Conservation (phyloP, 2,888 invertebrate genomes). For the Chalcis sispes region DNA sequence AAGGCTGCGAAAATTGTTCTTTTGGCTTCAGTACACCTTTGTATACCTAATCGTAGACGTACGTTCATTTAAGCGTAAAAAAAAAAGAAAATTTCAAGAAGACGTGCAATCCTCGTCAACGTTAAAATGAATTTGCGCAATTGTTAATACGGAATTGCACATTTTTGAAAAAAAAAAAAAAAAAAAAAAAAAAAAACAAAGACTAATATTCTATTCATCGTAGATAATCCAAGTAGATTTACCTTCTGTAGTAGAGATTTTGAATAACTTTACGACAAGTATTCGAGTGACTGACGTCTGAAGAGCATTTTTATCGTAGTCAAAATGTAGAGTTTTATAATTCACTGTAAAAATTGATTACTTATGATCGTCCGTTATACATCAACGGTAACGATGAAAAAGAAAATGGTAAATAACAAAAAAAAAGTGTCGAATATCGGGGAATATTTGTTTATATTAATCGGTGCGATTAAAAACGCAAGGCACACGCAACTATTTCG, state of each 20-base stretch:
- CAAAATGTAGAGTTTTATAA: slow-evolving; percentile 47
- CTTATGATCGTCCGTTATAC: slow-evolving; percentile 14
- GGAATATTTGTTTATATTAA: slow-evolving; percentile 40
- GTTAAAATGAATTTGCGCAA: slow-evolving; percentile 23
- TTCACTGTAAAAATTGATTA: slow-evolving; percentile 50
- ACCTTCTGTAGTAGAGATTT: slow-evolving; percentile 13
- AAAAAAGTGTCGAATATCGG: slow-evolving; percentile 12
- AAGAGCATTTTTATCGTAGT: slow-evolving; percentile 40
- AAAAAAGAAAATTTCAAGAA: slow-evolving; percentile 25
- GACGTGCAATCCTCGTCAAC: slow-evolving; percentile 30
- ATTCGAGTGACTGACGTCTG: slow-evolving; percentile 1
- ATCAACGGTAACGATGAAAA: slow-evolving; percentile 18
- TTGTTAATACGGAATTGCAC: slow-evolving; percentile 41
- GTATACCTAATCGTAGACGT: slow-evolving; percentile 28
- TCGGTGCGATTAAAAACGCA: slow-evolving; percentile 28
- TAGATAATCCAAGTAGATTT: slow-evolving; percentile 19
- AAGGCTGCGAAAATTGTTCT: slow-evolving; percentile 34
- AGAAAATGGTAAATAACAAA: slow-evolving; percentile 13
- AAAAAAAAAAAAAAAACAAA: slow-evolving; percentile 8
- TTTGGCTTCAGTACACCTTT: slow-evolving; percentile 13
- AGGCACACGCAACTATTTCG: slow-evolving; percentile 44
- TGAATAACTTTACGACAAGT: slow-evolving; percentile 35
- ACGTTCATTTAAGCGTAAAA: slow-evolving; percentile 32
- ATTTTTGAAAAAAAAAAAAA: slow-evolving; percentile 21
- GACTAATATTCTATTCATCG: slow-evolving; percentile 18